Base-by-base conservation (phyloP, 2,113 vertebrate genomes). In the Clupea harengus region DNA sequence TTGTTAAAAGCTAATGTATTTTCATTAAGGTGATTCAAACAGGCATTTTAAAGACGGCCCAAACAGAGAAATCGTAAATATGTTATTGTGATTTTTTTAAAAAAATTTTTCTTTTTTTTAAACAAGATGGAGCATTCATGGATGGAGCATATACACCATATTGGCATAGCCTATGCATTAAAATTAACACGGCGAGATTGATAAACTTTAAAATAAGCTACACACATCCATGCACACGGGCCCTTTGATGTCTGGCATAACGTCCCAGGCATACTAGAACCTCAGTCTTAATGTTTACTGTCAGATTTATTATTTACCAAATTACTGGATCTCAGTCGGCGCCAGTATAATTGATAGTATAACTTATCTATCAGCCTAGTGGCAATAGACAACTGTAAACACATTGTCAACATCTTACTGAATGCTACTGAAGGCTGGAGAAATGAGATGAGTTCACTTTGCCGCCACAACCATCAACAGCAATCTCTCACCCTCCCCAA, bases 391-490 rank as follows among this genome's bases (percentile, higher is more conserved):
- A 28, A 72, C 2, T 28, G 64, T n/a, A 64, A 39, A 39, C 11
- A 39, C 25, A 78, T 28, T 6, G 25, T 3, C 54, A 20, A 60
- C 54, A 78, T 78, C 32, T 78, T 39, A 32, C 28, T 82, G 49
- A 82, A 82, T 82, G 45, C 25, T 50, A 50, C 22, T 49, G 81
- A 82, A 82, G 22, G 45, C 46, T 82, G n/a, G 46, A 47, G 81
- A 82, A 78, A 78, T 44, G 72, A 78, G 32, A 28, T 78, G 28
- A 78, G 72, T 25, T 82, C 78, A 45, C 72, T 85, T 45, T 83
- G 75, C 50, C 39, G n/a, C 45, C 50, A 45, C 78, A 45, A 45
- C 50, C 49, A 49, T 52, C 28, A 50, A 44, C 52, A 25, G 6
- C 39, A 2, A n/a, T 85, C 13, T n/a, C 46, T 78, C 45, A 17